These are phyloP conservation scores for Drosophila flavopinicola DNA, from an alignment of 2,888 invertebrate species.

Conservation along the genomic window DNA sequence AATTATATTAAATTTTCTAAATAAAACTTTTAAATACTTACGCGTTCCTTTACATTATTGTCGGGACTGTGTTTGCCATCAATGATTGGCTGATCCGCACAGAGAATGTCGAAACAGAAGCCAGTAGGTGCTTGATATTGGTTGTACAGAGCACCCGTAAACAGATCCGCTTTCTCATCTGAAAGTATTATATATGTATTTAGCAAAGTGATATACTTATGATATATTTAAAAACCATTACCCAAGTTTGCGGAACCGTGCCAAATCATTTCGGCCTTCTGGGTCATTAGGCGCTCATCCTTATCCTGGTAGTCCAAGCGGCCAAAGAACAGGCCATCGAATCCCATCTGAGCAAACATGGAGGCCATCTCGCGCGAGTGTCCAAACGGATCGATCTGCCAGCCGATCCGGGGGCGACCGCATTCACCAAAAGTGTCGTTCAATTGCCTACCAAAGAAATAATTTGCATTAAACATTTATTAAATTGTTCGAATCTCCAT, in stretches of 20 bases:
- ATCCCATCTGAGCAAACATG: constrained; percentile 92
- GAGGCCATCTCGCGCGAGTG: constrained; percentile 95
- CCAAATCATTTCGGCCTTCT: constrained; percentile 94
- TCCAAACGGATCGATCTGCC: constrained; percentile 96
- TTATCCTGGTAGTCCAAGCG: constrained; percentile 95
- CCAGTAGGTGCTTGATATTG: constrained; percentile 93
- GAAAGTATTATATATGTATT: neutral
- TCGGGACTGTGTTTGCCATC: constrained; percentile 92
- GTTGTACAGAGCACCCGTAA: constrained; percentile 93
- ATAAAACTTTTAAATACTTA: too few relatives aligned
- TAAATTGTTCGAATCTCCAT: constrained; percentile 12
- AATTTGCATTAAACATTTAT: neutral
- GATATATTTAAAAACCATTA: constrained; percentile 71
- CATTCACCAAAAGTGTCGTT: constrained; percentile 90
- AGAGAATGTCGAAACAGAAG: constrained; percentile 96
- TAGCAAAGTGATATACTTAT: too few relatives aligned
- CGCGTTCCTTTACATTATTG: constrained; percentile 91
- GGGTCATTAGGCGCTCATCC: constrained; percentile 85
- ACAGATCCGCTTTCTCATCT: constrained; percentile 86
- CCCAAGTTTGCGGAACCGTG: constrained; percentile 89
- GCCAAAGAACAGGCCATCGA: constrained; percentile 94
- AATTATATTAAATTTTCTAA: too few relatives aligned
- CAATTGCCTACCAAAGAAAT: constrained; percentile 85
- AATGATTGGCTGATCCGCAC: constrained; percentile 93
- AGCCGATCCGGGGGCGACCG: constrained; percentile 90